These are phyloP conservation scores for Hermaeophaga mercurialis DNA, from an alignment of 2,888 invertebrate species.

Conservation along the genomic window DNA sequence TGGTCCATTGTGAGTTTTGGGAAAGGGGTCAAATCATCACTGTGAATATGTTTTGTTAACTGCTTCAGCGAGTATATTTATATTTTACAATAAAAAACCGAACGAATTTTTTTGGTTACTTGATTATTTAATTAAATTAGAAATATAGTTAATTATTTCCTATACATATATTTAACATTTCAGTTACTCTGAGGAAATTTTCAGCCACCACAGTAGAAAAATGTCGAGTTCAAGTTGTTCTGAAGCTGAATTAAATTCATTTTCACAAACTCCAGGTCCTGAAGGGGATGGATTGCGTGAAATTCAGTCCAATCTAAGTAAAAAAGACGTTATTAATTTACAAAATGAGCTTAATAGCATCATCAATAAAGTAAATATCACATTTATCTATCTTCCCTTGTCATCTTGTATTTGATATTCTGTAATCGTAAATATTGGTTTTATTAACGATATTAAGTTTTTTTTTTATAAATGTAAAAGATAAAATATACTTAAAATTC, in stretches of 20 bases:
- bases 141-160: not conserved
- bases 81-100: too few relatives aligned
- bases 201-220: constrained; percentile 69
- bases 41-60: too few relatives aligned
- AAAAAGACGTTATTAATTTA: constrained; percentile 48
- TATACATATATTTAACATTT: not conserved
- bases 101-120: too few relatives aligned
- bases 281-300: constrained; percentile 44
- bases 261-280: constrained; percentile 43
- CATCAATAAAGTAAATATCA: constrained; percentile 32
- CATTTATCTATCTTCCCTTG: too few relatives aligned
- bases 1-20: too few relatives aligned
- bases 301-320: constrained; percentile 38
- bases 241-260: constrained; percentile 57
- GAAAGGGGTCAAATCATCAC: too few relatives aligned
- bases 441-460: not conserved
- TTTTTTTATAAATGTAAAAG: too few relatives aligned
- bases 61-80: too few relatives aligned
- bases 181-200: constrained; percentile 70
- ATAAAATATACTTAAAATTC: too few relatives aligned
- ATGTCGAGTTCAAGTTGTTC: constrained; percentile 58
- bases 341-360: constrained; percentile 47
- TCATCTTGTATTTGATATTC: too few relatives aligned
- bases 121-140: too few relatives aligned
- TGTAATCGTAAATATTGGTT: too few relatives aligned